Percentiles rank a stretch among this genome's conserved stretches.
Conservation (phyloP, 1,140 invertebrate species). For the Pseudobourletiella spinata region DNA sequence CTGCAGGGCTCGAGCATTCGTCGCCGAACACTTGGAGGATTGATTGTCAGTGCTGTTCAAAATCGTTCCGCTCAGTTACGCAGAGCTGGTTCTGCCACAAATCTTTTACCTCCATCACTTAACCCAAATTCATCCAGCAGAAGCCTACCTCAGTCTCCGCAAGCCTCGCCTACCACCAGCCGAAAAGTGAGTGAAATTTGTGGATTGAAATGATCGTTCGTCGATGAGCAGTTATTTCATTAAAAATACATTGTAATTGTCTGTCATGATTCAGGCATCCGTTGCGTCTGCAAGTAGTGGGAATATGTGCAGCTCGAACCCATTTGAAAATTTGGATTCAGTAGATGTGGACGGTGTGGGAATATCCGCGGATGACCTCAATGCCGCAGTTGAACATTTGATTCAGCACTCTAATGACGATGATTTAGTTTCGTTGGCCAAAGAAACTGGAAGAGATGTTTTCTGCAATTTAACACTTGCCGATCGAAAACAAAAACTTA, state of each 20-base stretch:
- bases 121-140: slow-evolving; percentile 18
- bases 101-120: slow-evolving; percentile 41
- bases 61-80: slow-evolving; percentile 29
- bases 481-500: slow-evolving; percentile 56
- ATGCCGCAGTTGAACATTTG: slow-evolving; percentile 41
- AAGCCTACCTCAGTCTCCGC: slow-evolving; percentile 69
- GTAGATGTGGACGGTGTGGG: slow-evolving; percentile 9
- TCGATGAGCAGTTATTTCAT: too few species aligned
- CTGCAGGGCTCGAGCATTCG: too few species aligned
- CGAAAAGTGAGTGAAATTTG: slow-evolving; percentile 46
- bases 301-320: slow-evolving; percentile 15
- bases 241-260: too few species aligned
- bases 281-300: not conserved
- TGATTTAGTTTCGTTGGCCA: slow-evolving; percentile 64
- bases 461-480: slow-evolving; percentile 53
- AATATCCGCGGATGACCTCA: slow-evolving; percentile 37
- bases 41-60: slow-evolving; percentile 33
- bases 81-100: slow-evolving; percentile 52
- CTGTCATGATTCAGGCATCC: slow-evolving; percentile 1
- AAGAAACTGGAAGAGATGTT: slow-evolving; percentile 64
- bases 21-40: slow-evolving; percentile 26
- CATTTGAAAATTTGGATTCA: slow-evolving; percentile 27
- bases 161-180: slow-evolving; percentile 52
- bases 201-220: too few species aligned
- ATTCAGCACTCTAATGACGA: slow-evolving; percentile 47